Evolutionary conservation across 2,113 vertebrate genomes (phyloP), one percentile per base, ranked within the genome.

Genomic region (Pachyramphus minor): DNA sequence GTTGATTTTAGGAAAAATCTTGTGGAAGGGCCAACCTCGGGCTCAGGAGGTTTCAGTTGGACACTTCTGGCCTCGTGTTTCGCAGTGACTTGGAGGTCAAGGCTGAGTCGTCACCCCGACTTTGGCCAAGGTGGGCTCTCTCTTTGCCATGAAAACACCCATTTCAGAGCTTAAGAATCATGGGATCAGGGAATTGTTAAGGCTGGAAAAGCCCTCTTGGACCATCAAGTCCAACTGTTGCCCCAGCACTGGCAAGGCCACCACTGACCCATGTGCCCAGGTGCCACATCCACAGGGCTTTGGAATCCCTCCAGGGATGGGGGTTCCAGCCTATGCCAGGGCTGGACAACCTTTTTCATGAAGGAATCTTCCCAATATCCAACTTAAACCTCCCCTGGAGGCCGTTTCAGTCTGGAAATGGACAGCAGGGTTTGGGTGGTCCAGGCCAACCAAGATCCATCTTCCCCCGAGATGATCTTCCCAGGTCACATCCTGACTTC

Each of bases 401-500:
- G n/a, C 30, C 11, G 0, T 55, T 25, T 47, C n/a, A 39, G 15
- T 49, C 37, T 27, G 27, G 16, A 3, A 3, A 11, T 30, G 56
- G 21, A 24, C 33, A 11, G 74, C 11, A 8, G 68, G 73, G 30
- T 66, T 47, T 49, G 67, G 7, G 27, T 42, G 55, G 42, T 31
- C 47, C 21, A 12, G 58, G 31, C 24, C 41, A 9, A 0, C 33
- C 0, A 5, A 55, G 41, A 62, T 33, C 42, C 1, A 0, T 14
- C 37, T 42, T 56, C 7, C 11, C 11, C 42, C 1, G n/a, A 52
- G 72, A 9, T 7, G 5, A 18, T 23, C 56, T 74, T 89, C 44
- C 31, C 59, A 33, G 31, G 20, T 64, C 58, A 20, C 5, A 1
- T 37, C 27, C 27, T 25, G 63, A 23, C n/a, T 14, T 5, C 2